phyloP scores from a whole-genome alignment of 2,113 vertebrate species.

The Vireo altiloquus region DNA sequence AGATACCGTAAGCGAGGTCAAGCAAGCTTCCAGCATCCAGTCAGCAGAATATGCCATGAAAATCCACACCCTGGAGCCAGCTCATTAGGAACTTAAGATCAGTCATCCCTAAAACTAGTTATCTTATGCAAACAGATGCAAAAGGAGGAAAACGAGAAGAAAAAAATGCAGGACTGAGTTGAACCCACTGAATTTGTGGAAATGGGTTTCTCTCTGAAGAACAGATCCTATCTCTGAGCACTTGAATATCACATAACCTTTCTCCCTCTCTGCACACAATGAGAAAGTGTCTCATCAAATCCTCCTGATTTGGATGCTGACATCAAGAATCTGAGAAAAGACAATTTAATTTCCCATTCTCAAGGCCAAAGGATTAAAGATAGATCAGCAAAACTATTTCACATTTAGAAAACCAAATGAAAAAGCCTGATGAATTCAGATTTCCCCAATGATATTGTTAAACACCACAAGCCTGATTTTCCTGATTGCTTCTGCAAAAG shows the following conservation, averaged over 20 bases:
- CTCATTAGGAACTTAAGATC: background rate
- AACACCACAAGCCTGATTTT: background rate
- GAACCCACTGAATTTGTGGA: background rate
- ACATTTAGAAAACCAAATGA: background rate
- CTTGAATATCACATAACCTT: background rate
- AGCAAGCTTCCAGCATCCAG: background rate
- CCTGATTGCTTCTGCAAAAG: background rate
- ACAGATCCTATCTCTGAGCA: background rate
- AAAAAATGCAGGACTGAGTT: background rate
- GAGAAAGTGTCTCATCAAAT: too few species aligned
- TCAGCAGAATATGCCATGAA: background rate
- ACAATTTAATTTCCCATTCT: conserved; percentile 19
- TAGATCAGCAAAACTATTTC: background rate
- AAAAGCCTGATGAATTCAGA: background rate
- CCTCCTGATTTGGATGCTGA: background rate
- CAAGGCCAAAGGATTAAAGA: background rate
- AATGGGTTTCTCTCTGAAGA: background rate
- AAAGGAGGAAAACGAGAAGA: background rate
- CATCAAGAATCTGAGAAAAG: background rate
- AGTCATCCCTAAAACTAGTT: background rate
- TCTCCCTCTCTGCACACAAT: background rate
- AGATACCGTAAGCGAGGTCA: background rate
- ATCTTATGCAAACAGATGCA: background rate
- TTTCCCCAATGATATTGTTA: background rate
- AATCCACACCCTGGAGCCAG: background rate